Conservation (phyloP, 2,113 vertebrate species). For the Machaerirhynchus nigripectus region DNA sequence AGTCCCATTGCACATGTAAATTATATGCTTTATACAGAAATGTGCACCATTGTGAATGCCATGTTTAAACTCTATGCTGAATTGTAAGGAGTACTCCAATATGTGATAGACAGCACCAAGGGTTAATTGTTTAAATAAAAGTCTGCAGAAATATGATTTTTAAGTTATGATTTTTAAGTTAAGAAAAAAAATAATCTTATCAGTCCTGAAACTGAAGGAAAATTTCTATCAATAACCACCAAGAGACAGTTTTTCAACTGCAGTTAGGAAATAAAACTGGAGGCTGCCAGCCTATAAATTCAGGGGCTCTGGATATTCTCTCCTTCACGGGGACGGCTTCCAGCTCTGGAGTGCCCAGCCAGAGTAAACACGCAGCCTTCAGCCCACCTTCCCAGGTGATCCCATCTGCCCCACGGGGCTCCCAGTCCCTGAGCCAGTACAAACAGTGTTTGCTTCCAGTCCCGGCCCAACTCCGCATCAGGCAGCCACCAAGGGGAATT, state of each 20-base stretch:
- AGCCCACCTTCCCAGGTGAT: neutral
- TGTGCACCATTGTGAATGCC: neutral
- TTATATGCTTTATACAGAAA: neutral
- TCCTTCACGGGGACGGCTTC: neutral
- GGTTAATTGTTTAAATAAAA: neutral
- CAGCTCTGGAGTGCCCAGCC: neutral
- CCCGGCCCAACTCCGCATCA: fast-evolving
- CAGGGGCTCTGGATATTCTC: conserved; percentile 15
- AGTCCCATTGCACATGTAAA: neutral
- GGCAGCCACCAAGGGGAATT: neutral
- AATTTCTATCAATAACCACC: neutral
- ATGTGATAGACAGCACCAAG: neutral
- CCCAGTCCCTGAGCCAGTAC: neutral
- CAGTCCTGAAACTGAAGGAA: neutral
- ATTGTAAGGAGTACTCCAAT: neutral
- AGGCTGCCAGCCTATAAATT: neutral
- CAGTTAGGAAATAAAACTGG: neutral
- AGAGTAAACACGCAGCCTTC: neutral
- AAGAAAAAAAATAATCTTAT: neutral
- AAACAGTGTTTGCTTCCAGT: neutral
- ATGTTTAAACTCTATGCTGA: neutral
- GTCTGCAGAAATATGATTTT: neutral
- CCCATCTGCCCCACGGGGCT: fast-evolving
- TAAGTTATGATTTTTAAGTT: neutral
- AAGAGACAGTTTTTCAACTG: neutral